Evolutionary conservation across 2,888 invertebrate genomes (phyloP).

Genomic region (Nemotelus pantherinus): DNA sequence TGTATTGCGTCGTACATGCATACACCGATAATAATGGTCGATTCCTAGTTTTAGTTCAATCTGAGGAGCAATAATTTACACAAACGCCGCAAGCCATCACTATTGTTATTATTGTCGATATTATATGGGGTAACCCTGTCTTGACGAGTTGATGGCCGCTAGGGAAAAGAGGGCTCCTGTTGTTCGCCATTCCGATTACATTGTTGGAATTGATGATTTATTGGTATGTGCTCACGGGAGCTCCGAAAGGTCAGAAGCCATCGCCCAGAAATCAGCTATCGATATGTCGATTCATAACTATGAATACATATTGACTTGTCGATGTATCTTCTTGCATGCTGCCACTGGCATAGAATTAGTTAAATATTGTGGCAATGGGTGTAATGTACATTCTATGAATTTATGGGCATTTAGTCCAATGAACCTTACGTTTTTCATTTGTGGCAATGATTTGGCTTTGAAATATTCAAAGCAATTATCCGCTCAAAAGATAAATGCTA

Average conservation of each 20-base stretch:
- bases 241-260: neutral
- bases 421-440: no score
- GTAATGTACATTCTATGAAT: no score
- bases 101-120: neutral
- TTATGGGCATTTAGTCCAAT: no score
- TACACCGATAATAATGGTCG: no score
- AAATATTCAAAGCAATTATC: no score
- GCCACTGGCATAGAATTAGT: no score
- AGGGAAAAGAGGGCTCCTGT: neutral
- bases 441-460: no score
- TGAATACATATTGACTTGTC: neutral
- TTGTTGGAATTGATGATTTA: conserved; percentile 6
- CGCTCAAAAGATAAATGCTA: no score
- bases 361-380: no score
- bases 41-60: neutral
- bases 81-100: no score
- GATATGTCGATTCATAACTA: neutral
- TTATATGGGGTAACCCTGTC: neutral
- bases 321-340: no score
- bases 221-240: neutral
- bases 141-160: neutral
- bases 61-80: neutral
- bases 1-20: no score
- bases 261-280: neutral
- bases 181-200: neutral